Evolutionary conservation across 2,113 vertebrate genomes (phyloP), one percentile per base, ranked within the genome.

Genomic region (Lepidothrix coronata): DNA sequence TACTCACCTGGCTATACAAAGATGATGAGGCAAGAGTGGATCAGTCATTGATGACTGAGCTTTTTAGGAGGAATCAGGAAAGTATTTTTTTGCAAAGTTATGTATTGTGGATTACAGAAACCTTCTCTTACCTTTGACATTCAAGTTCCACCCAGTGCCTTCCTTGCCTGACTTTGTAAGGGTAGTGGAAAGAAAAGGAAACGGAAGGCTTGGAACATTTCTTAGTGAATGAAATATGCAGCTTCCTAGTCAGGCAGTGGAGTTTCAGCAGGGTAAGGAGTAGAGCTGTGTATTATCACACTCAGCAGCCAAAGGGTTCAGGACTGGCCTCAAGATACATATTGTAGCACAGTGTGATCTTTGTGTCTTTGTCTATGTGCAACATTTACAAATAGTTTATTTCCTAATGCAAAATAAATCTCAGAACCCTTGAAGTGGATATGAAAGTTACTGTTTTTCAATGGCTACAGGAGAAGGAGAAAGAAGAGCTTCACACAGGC

Each of bases 61-160:
- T 48, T 67, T 44, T 79, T 15, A 49, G 67, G 44, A 66, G 9
- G 9, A 88, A 49, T 24, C 11, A 12, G 18, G 12, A 33, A 54
- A 63, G 28, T 21, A 2, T 14, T 14, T 75, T 31, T 48, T 67
- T 85, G 46, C 62, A 74, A 48, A 74, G 54, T 41, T 54, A 8
- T 0, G 0, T 44, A 4, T 62, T 44, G 9, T 75, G 21, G 8
- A 15, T 41, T 79, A 30, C 3, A 8, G 15, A 73, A 46, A 20
- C 6, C 2, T 41, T 90, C 2, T 10, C 23, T 67, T 9, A 31
- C 24, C 35, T 82, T 58, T 85, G n/a, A 55, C 83, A 61, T 76
- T 1, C 11, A 21, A 67, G 19, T 91, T 78, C 43, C 18, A 31
- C 33, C 0, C 3, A 48, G 11, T n/a, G 14, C 22, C 25, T 46